Evolutionary conservation across 2,888 invertebrate genomes (phyloP).

Genomic region (Dicyrtomina minuta): DNA sequence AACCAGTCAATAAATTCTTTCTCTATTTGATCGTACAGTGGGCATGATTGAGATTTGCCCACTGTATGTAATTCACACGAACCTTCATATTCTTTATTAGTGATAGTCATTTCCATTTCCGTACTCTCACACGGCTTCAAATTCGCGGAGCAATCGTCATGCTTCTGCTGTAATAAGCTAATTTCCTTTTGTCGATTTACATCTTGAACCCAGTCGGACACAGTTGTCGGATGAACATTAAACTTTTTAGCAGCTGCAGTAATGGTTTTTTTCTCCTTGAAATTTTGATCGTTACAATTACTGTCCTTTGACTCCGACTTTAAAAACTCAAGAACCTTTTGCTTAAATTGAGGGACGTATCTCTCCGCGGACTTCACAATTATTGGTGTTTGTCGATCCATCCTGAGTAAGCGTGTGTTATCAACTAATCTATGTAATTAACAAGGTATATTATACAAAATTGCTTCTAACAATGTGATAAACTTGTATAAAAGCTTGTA

Average conservation of each 20-base stretch:
- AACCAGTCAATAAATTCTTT: conserved; percentile 17
- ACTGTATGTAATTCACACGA: neutral
- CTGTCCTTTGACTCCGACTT: neutral
- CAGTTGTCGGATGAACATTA: conserved; percentile 45
- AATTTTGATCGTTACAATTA: neutral
- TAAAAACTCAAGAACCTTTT: conserved; percentile 45
- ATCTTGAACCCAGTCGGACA: conserved; percentile 49
- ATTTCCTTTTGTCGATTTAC: conserved; percentile 38
- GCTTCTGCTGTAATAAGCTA: conserved; percentile 30
- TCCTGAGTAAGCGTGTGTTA: no score
- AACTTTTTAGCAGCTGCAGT: conserved; percentile 44
- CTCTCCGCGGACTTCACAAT: conserved; percentile 40
- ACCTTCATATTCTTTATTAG: neutral
- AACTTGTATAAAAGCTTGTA: no score
- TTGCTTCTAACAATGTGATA: no score
- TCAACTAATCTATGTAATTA: no score
- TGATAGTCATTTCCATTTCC: neutral
- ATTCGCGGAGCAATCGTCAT: neutral
- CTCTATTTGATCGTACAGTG: conserved; percentile 1
- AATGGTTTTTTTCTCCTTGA: conserved; percentile 16
- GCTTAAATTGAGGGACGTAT: conserved; percentile 46
- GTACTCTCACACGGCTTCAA: no score
- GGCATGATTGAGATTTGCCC: neutral
- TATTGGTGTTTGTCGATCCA: conserved; percentile 3
- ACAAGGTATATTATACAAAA: no score